phyloP scores from a whole-genome alignment of 2,113 vertebrate genomes.

The Coptodon bakossiorum region DNA sequence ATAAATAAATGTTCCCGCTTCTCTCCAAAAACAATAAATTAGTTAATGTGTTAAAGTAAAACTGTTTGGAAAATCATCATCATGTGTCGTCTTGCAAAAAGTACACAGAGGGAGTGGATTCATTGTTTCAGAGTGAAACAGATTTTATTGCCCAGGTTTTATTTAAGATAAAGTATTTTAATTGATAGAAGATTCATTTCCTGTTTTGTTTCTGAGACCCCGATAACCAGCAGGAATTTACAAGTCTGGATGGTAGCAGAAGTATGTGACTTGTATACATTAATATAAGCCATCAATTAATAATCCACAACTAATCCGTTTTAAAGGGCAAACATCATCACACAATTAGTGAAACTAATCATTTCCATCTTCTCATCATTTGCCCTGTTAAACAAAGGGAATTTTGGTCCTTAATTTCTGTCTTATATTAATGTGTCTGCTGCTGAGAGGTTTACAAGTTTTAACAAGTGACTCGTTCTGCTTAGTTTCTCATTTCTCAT shows the following conservation, averaged over 20 bases:
- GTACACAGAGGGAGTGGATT: fast-evolving
- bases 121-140: neutral
- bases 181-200: neutral
- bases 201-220: neutral
- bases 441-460: neutral
- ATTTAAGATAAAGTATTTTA: neutral
- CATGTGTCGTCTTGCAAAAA: neutral
- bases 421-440: neutral
- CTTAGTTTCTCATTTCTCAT: neutral
- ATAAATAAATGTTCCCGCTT: fast-evolving
- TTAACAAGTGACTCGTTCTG: neutral
- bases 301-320: neutral
- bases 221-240: fast-evolving
- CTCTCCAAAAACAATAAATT: neutral
- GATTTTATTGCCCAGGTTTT: neutral
- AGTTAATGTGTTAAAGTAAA: neutral
- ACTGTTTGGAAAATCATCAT: neutral
- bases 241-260: neutral
- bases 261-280: neutral
- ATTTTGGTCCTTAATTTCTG: neutral
- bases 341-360: neutral
- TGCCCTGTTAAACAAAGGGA: neutral
- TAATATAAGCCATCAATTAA: neutral
- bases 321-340: fast-evolving
- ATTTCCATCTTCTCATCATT: neutral